Percentiles rank a stretch among this genome's conserved stretches.
phyloP scores from a whole-genome alignment of 2,113 vertebrate species.

The Tenrec ecaudatus region DNA sequence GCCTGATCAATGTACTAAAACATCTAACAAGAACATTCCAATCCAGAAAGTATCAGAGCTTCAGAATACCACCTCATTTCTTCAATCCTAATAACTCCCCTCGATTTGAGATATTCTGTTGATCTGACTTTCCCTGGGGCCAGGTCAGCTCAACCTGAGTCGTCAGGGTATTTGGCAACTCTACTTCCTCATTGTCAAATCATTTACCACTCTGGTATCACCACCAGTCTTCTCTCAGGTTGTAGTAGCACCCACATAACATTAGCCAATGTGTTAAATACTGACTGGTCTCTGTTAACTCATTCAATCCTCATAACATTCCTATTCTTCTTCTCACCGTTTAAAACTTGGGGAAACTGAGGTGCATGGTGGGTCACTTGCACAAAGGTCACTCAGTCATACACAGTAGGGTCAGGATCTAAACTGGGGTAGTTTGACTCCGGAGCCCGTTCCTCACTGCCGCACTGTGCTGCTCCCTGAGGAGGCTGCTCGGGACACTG shows the following conservation, averaged over 20 bases:
- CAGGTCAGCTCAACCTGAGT: background rate
- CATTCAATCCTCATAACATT: background rate
- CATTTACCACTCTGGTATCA: background rate
- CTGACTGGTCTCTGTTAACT: conserved; percentile 34
- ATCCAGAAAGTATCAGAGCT: conserved; percentile 3
- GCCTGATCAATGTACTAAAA: background rate
- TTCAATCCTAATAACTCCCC: background rate
- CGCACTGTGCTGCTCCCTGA: background rate
- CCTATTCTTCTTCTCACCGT: background rate
- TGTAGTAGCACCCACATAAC: background rate
- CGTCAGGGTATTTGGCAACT: background rate
- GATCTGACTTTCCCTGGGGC: background rate
- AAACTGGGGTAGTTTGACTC: background rate
- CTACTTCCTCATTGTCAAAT: conserved; percentile 29
- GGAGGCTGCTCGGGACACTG: background rate
- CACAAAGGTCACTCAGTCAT: background rate
- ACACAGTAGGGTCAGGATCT: background rate
- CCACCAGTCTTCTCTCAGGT: conserved; percentile 5
- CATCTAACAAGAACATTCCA: background rate
- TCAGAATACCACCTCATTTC: background rate
- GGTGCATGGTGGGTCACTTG: background rate
- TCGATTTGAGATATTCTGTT: background rate
- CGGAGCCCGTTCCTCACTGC: background rate
- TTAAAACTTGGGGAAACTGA: background rate
- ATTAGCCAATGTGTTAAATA: background rate